A percentile compares a stretch with the other conserved stretches of the same genome.
phyloP scores from a whole-genome alignment of 2,888 invertebrate genomes.

The Hyppa rectilinea region DNA sequence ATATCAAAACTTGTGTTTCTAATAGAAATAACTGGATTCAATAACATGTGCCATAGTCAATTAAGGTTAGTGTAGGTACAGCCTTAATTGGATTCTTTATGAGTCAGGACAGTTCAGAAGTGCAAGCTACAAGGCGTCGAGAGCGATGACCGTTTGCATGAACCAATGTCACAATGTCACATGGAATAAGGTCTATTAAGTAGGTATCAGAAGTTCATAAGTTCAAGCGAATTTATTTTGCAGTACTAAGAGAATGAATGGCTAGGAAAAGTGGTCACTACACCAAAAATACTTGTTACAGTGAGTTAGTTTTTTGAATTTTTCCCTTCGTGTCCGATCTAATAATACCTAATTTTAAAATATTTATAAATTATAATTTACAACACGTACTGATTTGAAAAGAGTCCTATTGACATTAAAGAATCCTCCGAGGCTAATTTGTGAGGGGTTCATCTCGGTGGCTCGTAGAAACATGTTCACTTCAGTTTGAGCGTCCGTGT shows the following conservation, averaged over 20 bases:
- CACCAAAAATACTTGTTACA: no score
- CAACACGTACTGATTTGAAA: conserved; percentile 92
- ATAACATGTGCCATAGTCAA: not conserved
- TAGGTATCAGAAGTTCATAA: conserved; percentile 1
- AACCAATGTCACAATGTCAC: not conserved
- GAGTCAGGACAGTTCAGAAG: not conserved
- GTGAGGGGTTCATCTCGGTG: conserved; percentile 94
- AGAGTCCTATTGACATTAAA: conserved; percentile 93
- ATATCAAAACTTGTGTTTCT: not conserved
- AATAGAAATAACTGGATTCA: not conserved
- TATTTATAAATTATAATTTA: not conserved
- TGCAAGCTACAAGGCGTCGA: conserved; percentile 17
- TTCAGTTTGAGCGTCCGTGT: conserved; percentile 94
- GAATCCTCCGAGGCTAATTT: conserved; percentile 94
- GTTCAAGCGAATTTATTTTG: not conserved
- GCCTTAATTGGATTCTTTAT: not conserved
- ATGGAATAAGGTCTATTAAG: not conserved
- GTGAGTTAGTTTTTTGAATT: not conserved
- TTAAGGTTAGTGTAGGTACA: no score
- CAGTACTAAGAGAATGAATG: not conserved
- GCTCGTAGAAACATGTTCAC: conserved; percentile 94
- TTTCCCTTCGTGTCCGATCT: not conserved
- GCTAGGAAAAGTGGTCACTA: no score
- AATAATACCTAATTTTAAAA: not conserved
- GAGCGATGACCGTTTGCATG: conserved; percentile 1